These are phyloP conservation scores for Yponomeuta cagnagella DNA, from an alignment of 2,888 invertebrate species.

Conservation along the genomic window DNA sequence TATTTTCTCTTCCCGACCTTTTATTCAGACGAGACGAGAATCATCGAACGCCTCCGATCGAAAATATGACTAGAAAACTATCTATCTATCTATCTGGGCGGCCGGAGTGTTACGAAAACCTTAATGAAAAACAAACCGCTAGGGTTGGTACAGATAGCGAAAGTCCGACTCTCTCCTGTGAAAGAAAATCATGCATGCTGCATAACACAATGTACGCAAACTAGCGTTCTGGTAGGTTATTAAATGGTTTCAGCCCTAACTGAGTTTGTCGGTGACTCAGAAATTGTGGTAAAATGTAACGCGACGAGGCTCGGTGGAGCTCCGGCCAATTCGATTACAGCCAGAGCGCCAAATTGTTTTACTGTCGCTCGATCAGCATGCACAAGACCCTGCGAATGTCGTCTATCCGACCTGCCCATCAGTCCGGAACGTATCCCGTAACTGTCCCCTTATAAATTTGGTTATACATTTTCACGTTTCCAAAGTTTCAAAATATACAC, in stretches of 20 bases:
- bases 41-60: constrained; percentile 36
- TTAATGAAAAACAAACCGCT: too few relatives aligned
- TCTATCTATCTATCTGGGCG: too few relatives aligned
- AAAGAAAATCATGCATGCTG: too few relatives aligned
- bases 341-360: constrained; percentile 63
- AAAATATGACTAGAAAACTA: background rate
- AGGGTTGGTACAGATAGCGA: too few relatives aligned
- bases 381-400: background rate
- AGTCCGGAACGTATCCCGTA: too few relatives aligned
- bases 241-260: background rate
- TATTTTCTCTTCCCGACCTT: constrained; percentile 58
- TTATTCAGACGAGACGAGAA: constrained; percentile 56
- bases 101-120: too few relatives aligned
- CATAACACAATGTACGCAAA: too few relatives aligned
- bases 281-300: constrained; percentile 56
- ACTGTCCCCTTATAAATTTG: too few relatives aligned
- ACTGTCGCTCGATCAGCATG: constrained; percentile 39
- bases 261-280: constrained; percentile 21
- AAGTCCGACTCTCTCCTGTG: too few relatives aligned
- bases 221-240: background rate
- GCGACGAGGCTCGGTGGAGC: background rate
- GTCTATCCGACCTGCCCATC: too few relatives aligned
- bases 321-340: constrained; percentile 55
- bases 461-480: too few relatives aligned
- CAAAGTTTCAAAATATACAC: too few relatives aligned